Conservation (phyloP, 2,888 invertebrate genomes). For the Disparrhopalites patrizii region DNA sequence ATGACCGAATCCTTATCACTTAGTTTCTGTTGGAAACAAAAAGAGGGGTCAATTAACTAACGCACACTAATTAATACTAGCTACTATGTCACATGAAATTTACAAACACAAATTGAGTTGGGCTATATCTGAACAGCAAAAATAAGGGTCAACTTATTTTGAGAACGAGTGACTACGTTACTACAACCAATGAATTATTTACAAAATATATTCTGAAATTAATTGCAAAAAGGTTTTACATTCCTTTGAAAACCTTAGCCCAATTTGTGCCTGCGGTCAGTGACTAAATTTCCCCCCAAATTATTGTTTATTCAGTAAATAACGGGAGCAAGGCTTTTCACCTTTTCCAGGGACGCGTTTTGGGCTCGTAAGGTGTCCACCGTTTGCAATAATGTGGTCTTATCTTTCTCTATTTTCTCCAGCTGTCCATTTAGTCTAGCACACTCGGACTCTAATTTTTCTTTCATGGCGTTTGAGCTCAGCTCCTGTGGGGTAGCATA, state of each 20-base stretch:
- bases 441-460: slow-evolving; percentile 34
- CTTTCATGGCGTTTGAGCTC: slow-evolving; percentile 26
- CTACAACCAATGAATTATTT: too few species aligned
- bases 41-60: not conserved
- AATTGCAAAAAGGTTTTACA: too few species aligned
- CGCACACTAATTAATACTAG: not conserved
- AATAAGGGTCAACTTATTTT: too few species aligned
- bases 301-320: not conserved
- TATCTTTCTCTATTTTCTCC: slow-evolving; percentile 38
- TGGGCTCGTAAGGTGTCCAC: slow-evolving; percentile 38
- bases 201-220: not conserved
- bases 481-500: slow-evolving; percentile 8
- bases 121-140: not conserved
- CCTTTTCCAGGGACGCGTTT: slow-evolving; percentile 27
- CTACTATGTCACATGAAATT: not conserved
- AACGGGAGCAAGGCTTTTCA: not conserved
- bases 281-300: too few species aligned
- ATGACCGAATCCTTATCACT: slow-evolving; percentile 32
- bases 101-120: not conserved
- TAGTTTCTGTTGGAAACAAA: slow-evolving; percentile 23
- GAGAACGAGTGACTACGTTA: too few species aligned
- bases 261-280: too few species aligned
- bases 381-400: slow-evolving; percentile 31
- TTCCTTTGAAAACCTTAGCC: too few species aligned
- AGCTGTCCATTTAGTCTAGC: slow-evolving; percentile 25